These are phyloP conservation scores for Drosophila suboccidentalis DNA, from an alignment of 2,888 invertebrate species.

Conservation along the genomic window DNA sequence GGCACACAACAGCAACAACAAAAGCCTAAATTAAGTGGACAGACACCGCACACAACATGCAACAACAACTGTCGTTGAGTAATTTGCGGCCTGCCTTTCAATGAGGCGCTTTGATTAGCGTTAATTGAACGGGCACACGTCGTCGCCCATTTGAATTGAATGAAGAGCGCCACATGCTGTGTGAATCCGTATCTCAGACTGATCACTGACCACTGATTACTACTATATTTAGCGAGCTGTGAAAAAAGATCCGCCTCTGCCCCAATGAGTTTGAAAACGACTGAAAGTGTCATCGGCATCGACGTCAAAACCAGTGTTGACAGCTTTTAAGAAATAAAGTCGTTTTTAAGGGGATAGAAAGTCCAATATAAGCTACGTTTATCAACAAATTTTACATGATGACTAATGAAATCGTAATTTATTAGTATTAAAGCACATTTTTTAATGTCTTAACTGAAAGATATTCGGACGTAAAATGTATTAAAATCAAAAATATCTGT, in stretches of 20 bases:
- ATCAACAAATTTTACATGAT: too few relatives aligned
- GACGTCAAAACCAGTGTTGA: slow-evolving; percentile 20
- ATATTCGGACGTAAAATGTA: too few relatives aligned
- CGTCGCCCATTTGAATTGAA: slow-evolving; percentile 46
- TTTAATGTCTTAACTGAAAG: too few relatives aligned
- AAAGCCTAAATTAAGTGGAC: slow-evolving; percentile 48
- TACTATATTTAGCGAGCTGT: slow-evolving; percentile 44
- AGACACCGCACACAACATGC: slow-evolving; percentile 36
- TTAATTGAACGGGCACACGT: slow-evolving; percentile 70
- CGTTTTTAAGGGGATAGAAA: too few relatives aligned
- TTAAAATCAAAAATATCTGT: too few relatives aligned
- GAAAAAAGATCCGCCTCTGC: slow-evolving; percentile 31
- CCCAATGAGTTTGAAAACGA: slow-evolving; percentile 18
- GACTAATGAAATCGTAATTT: too few relatives aligned
- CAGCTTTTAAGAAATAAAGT: background rate
- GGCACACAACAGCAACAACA: slow-evolving; percentile 10
- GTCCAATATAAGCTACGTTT: too few relatives aligned
- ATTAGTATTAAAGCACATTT: too few relatives aligned
- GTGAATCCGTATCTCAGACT: slow-evolving; percentile 6
- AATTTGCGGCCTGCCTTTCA: slow-evolving; percentile 52
- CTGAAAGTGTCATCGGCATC: slow-evolving; percentile 10
- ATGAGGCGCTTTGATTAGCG: slow-evolving; percentile 62
- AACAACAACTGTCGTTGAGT: slow-evolving; percentile 39
- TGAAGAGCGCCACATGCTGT: slow-evolving; percentile 28
- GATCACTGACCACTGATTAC: background rate